These are phyloP conservation scores for Characodon lateralis DNA, from an alignment of 2,797 vertebrate species.

Conservation along the genomic window DNA sequence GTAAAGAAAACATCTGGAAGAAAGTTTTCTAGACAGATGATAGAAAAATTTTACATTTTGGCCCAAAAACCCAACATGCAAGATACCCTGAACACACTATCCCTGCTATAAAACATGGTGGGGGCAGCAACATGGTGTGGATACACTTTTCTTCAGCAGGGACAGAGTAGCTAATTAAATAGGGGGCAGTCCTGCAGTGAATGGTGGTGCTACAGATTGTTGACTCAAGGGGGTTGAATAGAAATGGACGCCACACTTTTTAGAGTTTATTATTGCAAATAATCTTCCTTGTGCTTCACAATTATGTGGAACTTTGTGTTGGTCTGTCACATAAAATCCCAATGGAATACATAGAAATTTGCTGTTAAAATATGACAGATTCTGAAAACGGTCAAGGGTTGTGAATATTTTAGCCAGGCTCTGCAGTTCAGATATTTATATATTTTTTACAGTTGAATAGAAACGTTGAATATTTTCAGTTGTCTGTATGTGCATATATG, in stretches of 20 bases:
- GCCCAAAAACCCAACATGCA: background rate
- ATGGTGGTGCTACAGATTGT: too few species aligned
- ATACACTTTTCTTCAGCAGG: too few species aligned
- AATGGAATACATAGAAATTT: background rate
- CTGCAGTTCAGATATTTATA: background rate
- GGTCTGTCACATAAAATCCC: background rate
- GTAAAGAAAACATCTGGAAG: background rate
- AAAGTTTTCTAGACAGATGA: background rate
- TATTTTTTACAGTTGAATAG: constrained; percentile 1
- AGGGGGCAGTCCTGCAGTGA: too few species aligned
- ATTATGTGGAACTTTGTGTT: background rate
- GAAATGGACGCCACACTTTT: too few species aligned
- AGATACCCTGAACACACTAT: too few species aligned
- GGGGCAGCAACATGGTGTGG: too few species aligned
- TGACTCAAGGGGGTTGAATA: too few species aligned
- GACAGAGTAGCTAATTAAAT: too few species aligned
- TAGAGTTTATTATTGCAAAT: too few species aligned
- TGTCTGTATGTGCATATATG: constrained; percentile 2
- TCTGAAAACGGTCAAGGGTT: background rate
- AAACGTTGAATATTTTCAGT: constrained; percentile 7
- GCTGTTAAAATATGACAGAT: background rate
- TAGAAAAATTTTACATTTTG: background rate
- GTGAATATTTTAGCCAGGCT: background rate
- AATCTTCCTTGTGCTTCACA: background rate
- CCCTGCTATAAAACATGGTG: too few species aligned